These are phyloP conservation scores for Suncus etruscus DNA, from an alignment of 2,113 vertebrate genomes.

Conservation along the genomic window DNA sequence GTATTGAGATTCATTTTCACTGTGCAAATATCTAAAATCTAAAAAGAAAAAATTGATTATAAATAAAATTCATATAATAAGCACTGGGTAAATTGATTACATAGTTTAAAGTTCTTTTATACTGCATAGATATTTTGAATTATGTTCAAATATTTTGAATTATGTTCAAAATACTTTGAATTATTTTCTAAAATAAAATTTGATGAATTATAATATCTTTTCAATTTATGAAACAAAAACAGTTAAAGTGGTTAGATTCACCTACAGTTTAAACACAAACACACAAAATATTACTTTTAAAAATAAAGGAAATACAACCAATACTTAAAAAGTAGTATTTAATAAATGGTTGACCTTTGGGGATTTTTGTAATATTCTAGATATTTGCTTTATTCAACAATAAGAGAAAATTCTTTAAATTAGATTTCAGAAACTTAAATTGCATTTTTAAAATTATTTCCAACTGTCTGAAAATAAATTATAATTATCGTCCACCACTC, in stretches of 20 bases:
- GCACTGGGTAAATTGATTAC: neutral
- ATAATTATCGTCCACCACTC: neutral
- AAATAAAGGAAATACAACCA: neutral
- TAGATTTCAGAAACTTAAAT: slow-evolving; percentile 11
- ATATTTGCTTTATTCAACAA: neutral
- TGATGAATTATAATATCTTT: slow-evolving; percentile 46
- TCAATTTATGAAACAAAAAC: neutral
- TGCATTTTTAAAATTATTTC: neutral
- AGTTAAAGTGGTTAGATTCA: slow-evolving; percentile 33
- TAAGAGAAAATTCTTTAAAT: neutral
- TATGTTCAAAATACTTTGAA: too few species aligned
- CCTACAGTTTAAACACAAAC: neutral
- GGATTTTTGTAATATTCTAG: neutral
- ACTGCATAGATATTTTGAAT: slow-evolving; percentile 2
- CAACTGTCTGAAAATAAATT: neutral
- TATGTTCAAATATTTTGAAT: slow-evolving; percentile 40
- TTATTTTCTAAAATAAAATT: slow-evolving; percentile 54
- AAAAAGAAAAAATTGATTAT: neutral
- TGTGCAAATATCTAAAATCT: slow-evolving; percentile 82
- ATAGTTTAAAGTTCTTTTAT: slow-evolving; percentile 38
- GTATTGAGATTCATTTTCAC: slow-evolving; percentile 73
- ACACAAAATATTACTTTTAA: neutral
- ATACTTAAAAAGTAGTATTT: slow-evolving; percentile 14
- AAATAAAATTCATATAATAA: slow-evolving; percentile 12
- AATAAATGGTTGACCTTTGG: slow-evolving; percentile 2